These are phyloP conservation scores for Linepithema humile DNA, from an alignment of 1,140 invertebrate species.

Conservation along the genomic window DNA sequence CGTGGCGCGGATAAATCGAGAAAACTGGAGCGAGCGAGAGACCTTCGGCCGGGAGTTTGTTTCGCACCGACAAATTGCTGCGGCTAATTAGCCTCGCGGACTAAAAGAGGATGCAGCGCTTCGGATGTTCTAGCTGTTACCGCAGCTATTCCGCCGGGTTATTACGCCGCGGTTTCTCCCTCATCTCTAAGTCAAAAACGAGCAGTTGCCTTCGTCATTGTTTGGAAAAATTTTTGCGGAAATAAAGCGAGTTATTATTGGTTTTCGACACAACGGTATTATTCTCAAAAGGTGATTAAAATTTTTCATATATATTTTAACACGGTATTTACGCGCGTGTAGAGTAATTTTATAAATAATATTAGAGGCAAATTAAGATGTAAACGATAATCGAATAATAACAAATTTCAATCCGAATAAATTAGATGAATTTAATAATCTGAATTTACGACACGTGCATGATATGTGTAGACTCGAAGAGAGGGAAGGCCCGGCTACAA, in stretches of 20 bases:
- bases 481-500: neutral
- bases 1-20: slow-evolving; percentile 65
- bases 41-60: slow-evolving; percentile 75
- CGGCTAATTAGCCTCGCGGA: slow-evolving; percentile 79
- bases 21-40: slow-evolving; percentile 70
- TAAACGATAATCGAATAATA: neutral
- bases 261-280: neutral
- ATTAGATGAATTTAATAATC: neutral
- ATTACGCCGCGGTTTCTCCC: neutral
- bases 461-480: neutral
- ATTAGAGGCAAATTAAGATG: too few species aligned
- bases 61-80: slow-evolving; percentile 80
- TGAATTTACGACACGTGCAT: too few species aligned
- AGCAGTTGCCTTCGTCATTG: neutral
- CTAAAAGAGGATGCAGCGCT: slow-evolving; percentile 66
- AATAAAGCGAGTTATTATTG: neutral
- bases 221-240: neutral
- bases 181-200: neutral
- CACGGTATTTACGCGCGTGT: too few species aligned
- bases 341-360: too few species aligned
- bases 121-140: neutral
- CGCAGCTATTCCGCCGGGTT: neutral
- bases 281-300: neutral
- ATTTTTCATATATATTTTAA: neutral
- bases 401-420: neutral